These are phyloP conservation scores for Limnephilus lunatus DNA, from an alignment of 2,888 invertebrate genomes.

Conservation along the genomic window DNA sequence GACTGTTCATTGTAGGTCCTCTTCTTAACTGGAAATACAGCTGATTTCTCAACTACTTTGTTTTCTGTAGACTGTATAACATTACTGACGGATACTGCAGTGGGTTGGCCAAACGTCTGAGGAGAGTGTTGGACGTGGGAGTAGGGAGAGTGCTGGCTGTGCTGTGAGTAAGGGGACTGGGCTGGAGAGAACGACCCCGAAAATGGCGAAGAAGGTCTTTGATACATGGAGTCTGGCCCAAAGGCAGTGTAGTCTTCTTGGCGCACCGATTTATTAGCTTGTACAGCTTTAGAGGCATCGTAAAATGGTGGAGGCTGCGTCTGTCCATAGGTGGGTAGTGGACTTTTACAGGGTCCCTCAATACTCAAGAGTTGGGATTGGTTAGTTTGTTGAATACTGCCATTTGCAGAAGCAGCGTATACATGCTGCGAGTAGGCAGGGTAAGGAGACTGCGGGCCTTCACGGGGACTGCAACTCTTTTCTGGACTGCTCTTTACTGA, in stretches of 20 bases:
- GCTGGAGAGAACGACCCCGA: conserved; percentile 72
- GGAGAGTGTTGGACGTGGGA: conserved; percentile 71
- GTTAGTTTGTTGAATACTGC: conserved; percentile 68
- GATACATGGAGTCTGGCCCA: conserved; percentile 77
- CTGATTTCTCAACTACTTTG: conserved; percentile 69
- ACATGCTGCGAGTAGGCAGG: conserved; percentile 76
- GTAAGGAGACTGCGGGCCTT: conserved; percentile 79
- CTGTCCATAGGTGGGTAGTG: conserved; percentile 73
- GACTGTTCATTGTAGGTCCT: conserved; percentile 77
- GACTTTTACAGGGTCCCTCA: conserved; percentile 74
- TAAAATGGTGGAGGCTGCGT: conserved; percentile 79
- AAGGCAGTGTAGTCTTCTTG: conserved; percentile 79
- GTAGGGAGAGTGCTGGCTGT: conserved; percentile 70
- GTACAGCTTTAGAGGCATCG: conserved; percentile 78
- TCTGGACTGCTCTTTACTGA: conserved; percentile 90
- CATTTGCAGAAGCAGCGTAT: conserved; percentile 70
- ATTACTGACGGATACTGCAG: conserved; percentile 30
- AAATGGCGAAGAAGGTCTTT: conserved; percentile 74
- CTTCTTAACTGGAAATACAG: conserved; percentile 81
- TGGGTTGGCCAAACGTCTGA: conserved; percentile 68
- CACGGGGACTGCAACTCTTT: conserved; percentile 88
- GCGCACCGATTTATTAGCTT: conserved; percentile 74
- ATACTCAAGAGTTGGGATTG: conserved; percentile 72
- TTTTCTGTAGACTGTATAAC: conserved; percentile 40
- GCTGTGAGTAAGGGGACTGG: conserved; percentile 72